These are phyloP conservation scores for Emydoidea blandingii DNA, from an alignment of 2,797 vertebrate species.

Conservation along the genomic window DNA sequence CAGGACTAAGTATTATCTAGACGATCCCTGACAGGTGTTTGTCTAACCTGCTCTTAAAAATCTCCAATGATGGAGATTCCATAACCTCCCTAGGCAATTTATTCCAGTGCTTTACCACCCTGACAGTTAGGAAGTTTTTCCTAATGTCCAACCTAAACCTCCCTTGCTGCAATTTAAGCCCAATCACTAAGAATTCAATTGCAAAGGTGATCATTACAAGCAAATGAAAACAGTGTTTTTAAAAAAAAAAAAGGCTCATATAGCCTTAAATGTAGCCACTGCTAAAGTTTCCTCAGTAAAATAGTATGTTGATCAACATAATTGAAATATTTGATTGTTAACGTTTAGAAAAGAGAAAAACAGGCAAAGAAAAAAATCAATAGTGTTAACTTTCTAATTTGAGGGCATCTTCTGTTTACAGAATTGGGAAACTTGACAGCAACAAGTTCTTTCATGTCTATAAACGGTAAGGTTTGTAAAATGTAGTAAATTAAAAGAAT, in stretches of 20 bases:
- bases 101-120: no score
- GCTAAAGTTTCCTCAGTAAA: not conserved
- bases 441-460: not conserved
- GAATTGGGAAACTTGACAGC: not conserved
- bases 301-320: not conserved
- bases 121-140: no score
- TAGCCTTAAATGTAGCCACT: not conserved
- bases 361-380: not conserved
- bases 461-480: not conserved
- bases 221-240: not conserved
- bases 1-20: no score
- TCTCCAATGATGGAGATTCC: no score
- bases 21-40: no score
- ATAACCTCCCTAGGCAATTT: not conserved
- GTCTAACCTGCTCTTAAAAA: no score
- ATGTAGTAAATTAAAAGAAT: constrained; percentile 16
- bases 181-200: not conserved
- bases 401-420: not conserved
- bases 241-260: not conserved
- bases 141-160: no score
- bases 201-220: not conserved
- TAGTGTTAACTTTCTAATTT: not conserved
- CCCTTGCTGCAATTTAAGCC: no score
- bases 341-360: not conserved
- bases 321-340: not conserved